Evolutionary conservation across 2,797 vertebrate species (phyloP), one percentile per base, ranked within the genome.

Genomic region (Valencia hispanica): DNA sequence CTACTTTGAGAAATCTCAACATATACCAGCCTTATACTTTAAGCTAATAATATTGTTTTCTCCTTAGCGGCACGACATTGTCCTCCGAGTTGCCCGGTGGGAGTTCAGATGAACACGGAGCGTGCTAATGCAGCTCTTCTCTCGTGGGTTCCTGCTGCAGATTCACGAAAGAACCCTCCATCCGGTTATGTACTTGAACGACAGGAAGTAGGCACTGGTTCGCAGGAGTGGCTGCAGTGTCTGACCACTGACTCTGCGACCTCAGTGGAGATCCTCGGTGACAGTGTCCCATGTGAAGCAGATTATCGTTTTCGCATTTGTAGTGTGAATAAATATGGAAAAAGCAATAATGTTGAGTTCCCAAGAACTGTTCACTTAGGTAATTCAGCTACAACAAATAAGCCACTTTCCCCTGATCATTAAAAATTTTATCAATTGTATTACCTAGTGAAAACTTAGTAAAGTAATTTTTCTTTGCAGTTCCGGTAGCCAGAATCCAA

Each of bases 271-370:
- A 97, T 99, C 88, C 96, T 97, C 0, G 98, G 98, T 0, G 96
- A 98, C 87, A 98, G 97, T 0, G 96, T 99, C 65, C 97, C 98
- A 2, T 93, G 95, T 0, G 97, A 99, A 86, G 97, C 96, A 0
- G 96, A 97, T 92, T 99, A 98, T 91, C 93, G 96, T 79, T 99
- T 99, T 90, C 97, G 98, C 0, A 89, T 99, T 87, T 97, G 96
- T 47, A 96, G 97, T 0, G 85, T 98, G 84, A 99, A 98, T 80
- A 95, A 97, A 88, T 96, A 99, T 0, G 98, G 98, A 80, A 96
- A 94, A 88, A 99, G 98, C 77, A 93, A 94, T 83, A 96, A 97
- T 0, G 95, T 98, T n/a, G 96, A 97, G 84, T 99, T 99, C 87
- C 97, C 97, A 0, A 94, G 94, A 76, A 93, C 95, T 0, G 97